Base-by-base conservation (phyloP, 2,113 vertebrate genomes). In the Entelurus aequoreus region DNA sequence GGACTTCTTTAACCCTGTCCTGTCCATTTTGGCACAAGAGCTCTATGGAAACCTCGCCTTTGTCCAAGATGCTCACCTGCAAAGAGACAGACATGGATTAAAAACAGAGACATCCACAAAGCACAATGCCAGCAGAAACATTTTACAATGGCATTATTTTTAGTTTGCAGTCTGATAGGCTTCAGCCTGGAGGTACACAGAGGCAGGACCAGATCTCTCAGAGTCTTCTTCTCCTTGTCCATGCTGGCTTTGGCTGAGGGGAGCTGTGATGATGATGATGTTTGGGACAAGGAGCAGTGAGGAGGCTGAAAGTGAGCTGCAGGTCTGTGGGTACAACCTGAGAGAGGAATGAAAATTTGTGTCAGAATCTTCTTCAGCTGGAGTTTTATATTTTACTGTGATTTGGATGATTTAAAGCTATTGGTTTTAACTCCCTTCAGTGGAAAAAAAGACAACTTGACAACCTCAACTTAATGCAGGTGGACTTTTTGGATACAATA, bases 11-110 rank as follows among this genome's bases (percentile, higher is more conserved):
- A 50, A 98, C 96, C 65, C 92, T 86, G 64, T 97, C 94, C 77
- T 94, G 94, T 50, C 91, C 88, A 48, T 88, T 76, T 8, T 90
- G 85, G 15, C 91, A 88, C 81, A 98, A 77, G 72, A 98, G 88
- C 87, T 99, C 97, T 93, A 99, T 95, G 73, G 93, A 98, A 37
- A 99, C 95, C 63, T 98, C 94, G 19, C 94, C 94, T 4, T 90
- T 90, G 68, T 95, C 95, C 44, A 96, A 83, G 84, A 99, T 93
- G 88, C 94, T 99, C 69, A 99, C 95, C 97, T 98, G 71, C 36
- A 75, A n/a, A 66, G 19, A 63, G 21, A 69, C 1, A 1, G 8
- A 10, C 40, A 44, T 38, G 44, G 12, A 11, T 57, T 11, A 21
- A 21, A 16, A 6, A 40, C 7, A 42, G n/a, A n/a, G n/a, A 11